These are phyloP conservation scores for Cephus cinctus DNA, from an alignment of 1,140 invertebrate genomes.

Conservation along the genomic window DNA sequence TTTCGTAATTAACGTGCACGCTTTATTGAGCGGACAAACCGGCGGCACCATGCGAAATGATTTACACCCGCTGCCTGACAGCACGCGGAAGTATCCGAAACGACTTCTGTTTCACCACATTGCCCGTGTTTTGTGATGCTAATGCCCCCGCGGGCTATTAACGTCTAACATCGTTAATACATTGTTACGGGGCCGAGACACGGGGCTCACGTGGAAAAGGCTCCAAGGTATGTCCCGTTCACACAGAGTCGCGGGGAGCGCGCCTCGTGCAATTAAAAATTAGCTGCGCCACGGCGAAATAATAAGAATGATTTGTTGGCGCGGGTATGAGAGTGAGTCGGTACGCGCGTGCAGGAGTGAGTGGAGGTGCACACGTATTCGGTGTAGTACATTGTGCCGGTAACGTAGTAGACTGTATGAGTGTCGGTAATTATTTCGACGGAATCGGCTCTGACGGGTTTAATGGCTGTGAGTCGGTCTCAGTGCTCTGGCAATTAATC, in stretches of 20 bases:
- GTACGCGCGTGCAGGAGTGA: slow-evolving; percentile 12
- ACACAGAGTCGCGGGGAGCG: slow-evolving; percentile 9
- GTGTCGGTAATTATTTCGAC: slow-evolving; percentile 40
- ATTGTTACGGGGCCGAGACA: no score
- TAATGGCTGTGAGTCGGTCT: slow-evolving; percentile 37
- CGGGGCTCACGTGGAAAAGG: no score
- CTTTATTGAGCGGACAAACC: slow-evolving; percentile 29
- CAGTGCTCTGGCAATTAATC: slow-evolving; percentile 39
- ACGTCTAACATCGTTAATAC: slow-evolving; percentile 28
- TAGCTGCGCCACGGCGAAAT: slow-evolving; percentile 24
- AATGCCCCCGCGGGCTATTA: slow-evolving; percentile 20
- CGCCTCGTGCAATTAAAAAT: slow-evolving; percentile 28
- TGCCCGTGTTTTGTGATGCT: slow-evolving; percentile 28
- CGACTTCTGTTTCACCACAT: slow-evolving; percentile 33
- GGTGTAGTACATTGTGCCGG: no score
- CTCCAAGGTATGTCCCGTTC: slow-evolving; percentile 24
- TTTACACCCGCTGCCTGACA: slow-evolving; percentile 25
- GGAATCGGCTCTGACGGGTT: slow-evolving; percentile 39
- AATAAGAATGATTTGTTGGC: slow-evolving; percentile 22
- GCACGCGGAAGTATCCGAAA: slow-evolving; percentile 25
- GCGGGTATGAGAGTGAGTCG: neutral
- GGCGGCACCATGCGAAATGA: slow-evolving; percentile 26
- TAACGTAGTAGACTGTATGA: no score
- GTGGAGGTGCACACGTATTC: slow-evolving; percentile 8
- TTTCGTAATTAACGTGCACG: slow-evolving; percentile 28